Percentiles rank a stretch among this genome's conserved stretches.
Evolutionary conservation across 2,888 invertebrate genomes (phyloP).

Genomic region (Chrysolina americana): DNA sequence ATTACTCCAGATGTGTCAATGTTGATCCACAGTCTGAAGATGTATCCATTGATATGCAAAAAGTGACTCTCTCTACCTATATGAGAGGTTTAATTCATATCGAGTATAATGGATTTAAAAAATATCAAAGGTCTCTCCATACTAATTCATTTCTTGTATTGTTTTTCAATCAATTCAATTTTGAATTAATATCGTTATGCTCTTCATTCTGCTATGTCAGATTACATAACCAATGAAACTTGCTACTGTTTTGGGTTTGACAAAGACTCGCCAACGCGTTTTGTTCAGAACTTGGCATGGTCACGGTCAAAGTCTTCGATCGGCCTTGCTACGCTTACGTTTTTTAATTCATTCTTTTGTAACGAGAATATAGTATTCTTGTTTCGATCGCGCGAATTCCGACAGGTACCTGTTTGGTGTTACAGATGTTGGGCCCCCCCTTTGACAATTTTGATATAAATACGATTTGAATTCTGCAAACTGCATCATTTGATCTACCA

Average conservation of each 20-base stretch:
- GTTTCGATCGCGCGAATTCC: background rate
- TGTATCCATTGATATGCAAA: too few species aligned
- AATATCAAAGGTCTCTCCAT: too few species aligned
- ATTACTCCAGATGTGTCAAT: too few species aligned
- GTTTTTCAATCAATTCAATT: background rate
- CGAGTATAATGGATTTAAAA: too few species aligned
- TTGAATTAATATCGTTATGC: background rate
- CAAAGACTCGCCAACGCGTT: background rate
- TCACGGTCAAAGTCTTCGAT: constrained; percentile 15
- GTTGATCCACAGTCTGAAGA: too few species aligned
- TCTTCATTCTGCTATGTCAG: background rate
- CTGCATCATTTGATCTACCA: constrained; percentile 44
- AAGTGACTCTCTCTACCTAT: too few species aligned
- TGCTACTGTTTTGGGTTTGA: constrained; percentile 13
- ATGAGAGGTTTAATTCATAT: too few species aligned
- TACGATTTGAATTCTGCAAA: constrained; percentile 25
- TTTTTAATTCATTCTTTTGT: constrained; percentile 11
- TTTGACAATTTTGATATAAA: constrained; percentile 43
- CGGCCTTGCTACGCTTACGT: constrained; percentile 19
- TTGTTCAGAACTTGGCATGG: background rate
- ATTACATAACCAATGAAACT: constrained; percentile 6
- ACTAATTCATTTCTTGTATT: background rate
- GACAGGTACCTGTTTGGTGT: constrained; percentile 4
- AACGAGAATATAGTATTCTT: constrained; percentile 1
- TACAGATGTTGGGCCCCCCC: constrained; percentile 10